A percentile compares a stretch with the other conserved stretches of the same genome.
phyloP scores from a whole-genome alignment of 2,113 vertebrate genomes.

The Rostratula benghalensis region DNA sequence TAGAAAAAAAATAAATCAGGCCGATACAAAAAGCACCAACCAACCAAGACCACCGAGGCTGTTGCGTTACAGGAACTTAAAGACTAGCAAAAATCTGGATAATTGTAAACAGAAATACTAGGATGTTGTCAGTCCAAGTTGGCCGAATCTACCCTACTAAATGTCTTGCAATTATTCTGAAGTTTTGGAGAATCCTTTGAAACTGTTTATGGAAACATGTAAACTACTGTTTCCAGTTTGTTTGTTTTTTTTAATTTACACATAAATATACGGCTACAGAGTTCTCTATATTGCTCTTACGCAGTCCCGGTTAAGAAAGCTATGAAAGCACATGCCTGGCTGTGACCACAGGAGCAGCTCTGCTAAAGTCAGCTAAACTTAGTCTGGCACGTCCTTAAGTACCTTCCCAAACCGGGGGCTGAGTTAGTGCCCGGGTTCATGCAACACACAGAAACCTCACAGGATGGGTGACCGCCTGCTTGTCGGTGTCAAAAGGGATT shows the following conservation, averaged over 20 bases:
- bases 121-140: constrained; percentile 23
- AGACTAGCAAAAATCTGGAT: not conserved
- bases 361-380: not conserved
- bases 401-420: not conserved
- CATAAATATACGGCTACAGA: constrained; percentile 15
- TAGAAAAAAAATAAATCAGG: not conserved
- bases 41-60: constrained; percentile 25
- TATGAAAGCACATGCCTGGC: not conserved
- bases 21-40: constrained; percentile 54
- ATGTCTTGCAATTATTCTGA: not conserved
- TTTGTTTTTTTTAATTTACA: constrained; percentile 39
- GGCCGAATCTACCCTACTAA: not conserved
- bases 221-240: not conserved
- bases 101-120: constrained; percentile 50
- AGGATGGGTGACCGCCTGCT: constrained; percentile 10
- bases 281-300: not conserved
- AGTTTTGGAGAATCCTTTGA: constrained; percentile 4
- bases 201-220: not conserved
- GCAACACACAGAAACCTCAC: constrained; percentile 11
- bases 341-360: not conserved
- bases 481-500: not conserved
- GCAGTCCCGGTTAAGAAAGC: not conserved
- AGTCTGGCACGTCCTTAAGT: not conserved
- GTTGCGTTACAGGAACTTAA: not conserved
- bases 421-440: not conserved